A percentile compares a stretch with the other conserved stretches of the same genome.
phyloP scores from a whole-genome alignment of 2,113 vertebrate genomes.

The Prolemur simus region DNA sequence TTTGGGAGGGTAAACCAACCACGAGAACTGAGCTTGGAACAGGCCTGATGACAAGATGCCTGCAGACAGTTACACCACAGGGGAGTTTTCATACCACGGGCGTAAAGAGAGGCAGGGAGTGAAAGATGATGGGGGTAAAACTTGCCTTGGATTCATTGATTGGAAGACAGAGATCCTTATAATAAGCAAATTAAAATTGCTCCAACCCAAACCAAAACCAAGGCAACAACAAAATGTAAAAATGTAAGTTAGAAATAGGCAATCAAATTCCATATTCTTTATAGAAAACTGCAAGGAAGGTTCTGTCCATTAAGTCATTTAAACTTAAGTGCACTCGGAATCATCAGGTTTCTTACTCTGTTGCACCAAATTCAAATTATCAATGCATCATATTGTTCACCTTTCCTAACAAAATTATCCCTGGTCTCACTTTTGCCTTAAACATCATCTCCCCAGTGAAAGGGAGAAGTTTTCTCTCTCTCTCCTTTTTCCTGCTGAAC shows the following conservation, averaged over 20 bases:
- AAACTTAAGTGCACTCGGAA: neutral
- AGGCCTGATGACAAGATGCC: neutral
- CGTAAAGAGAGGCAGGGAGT: neutral
- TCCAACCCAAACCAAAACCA: neutral
- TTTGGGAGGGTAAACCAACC: too few species aligned
- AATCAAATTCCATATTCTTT: accelerated
- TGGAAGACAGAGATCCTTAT: neutral
- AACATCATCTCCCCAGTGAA: neutral
- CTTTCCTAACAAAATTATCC: neutral
- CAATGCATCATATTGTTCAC: neutral
- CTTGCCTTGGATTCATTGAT: neutral
- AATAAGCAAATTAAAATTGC: neutral
- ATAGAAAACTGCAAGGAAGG: neutral
- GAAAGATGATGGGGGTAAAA: accelerated
- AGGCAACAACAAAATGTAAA: neutral
- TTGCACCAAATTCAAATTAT: neutral
- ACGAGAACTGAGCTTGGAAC: neutral
- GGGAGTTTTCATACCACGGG: accelerated
- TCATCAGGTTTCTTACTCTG: neutral
- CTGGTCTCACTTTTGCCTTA: neutral
- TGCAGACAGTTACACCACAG: accelerated
- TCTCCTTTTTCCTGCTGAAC: neutral
- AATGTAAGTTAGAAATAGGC: neutral
- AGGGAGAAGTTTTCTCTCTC: neutral
- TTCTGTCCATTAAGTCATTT: neutral